Percentiles rank a stretch among this genome's conserved stretches.
These are phyloP conservation scores for Strigamia transsilvanica DNA, from an alignment of 2,888 invertebrate species.

Conservation along the genomic window DNA sequence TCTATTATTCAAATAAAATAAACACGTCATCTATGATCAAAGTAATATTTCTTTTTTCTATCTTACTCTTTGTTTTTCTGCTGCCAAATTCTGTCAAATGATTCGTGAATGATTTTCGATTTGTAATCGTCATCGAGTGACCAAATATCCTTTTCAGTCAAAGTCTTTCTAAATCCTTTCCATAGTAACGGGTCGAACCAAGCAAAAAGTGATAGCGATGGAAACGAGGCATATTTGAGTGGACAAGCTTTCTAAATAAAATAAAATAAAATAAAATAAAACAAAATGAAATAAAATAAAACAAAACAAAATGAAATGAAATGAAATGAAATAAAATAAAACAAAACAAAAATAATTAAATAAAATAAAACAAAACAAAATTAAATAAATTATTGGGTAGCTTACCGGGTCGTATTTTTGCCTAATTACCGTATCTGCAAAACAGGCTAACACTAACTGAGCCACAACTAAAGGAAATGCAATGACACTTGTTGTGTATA, in stretches of 20 bases:
- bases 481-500: conserved; percentile 6
- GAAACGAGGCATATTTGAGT: conserved; percentile 1
- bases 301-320: not conserved
- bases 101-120: not conserved
- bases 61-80: conserved; percentile 35
- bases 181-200: conserved; percentile 44
- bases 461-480: conserved; percentile 48
- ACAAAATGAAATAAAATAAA: not conserved
- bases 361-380: not conserved
- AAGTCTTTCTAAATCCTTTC: not conserved
- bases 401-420: not conserved
- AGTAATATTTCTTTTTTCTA: not conserved
- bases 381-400: not conserved
- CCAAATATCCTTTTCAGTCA: conserved; percentile 45
- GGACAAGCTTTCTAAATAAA: conserved; percentile 27
- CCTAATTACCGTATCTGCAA: conserved; percentile 32
- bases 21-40: not conserved
- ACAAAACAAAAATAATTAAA: not conserved
- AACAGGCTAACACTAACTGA: conserved; percentile 30
- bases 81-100: conserved; percentile 32
- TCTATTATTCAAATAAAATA: not conserved
- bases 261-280: not conserved
- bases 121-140: conserved; percentile 28
- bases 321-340: not conserved
- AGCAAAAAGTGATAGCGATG: conserved; percentile 30